Evolutionary conservation across 64 coral and sea anemone species (phyloP).

Genomic region (Astreopora myriophthalma): DNA sequence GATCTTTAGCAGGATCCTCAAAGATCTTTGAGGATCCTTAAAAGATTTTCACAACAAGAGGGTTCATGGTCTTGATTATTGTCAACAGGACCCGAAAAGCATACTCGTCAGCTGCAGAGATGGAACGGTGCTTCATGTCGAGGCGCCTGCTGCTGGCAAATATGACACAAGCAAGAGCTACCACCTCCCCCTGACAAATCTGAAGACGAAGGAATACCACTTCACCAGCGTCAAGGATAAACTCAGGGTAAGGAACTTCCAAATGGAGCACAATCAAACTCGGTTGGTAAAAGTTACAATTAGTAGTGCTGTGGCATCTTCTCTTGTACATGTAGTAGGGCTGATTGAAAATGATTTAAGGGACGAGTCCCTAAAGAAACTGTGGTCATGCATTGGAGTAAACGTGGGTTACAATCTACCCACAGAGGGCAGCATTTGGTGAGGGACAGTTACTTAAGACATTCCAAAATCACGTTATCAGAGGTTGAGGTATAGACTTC

Average conservation of each 20-base stretch:
- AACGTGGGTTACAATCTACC: not conserved
- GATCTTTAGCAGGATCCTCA: too few species aligned
- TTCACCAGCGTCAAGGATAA: constrained; percentile 97
- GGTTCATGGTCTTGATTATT: not conserved
- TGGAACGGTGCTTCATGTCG: constrained; percentile 89
- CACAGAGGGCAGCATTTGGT: too few species aligned
- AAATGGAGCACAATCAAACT: too few species aligned
- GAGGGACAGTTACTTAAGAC: too few species aligned
- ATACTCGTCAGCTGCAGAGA: constrained; percentile 94
- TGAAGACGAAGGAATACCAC: constrained; percentile 87
- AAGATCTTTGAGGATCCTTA: too few species aligned
- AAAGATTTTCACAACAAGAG: too few species aligned
- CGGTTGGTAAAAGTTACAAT: not conserved
- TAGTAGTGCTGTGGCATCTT: not conserved
- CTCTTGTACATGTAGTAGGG: not conserved
- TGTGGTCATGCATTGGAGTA: not conserved
- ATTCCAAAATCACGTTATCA: too few species aligned
- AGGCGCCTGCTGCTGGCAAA: constrained; percentile 75
- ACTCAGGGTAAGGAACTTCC: constrained; percentile 69
- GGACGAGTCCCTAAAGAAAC: not conserved
- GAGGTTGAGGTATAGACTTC: too few species aligned
- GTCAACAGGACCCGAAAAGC: constrained; percentile 18
- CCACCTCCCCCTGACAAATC: constrained; percentile 80
- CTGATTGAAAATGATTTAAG: not conserved
- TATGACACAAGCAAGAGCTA: constrained; percentile 95